Percentiles rank a stretch among this genome's conserved stretches.
Conservation (phyloP, 2,888 invertebrate genomes). For the Drosophila suboccidentalis region DNA sequence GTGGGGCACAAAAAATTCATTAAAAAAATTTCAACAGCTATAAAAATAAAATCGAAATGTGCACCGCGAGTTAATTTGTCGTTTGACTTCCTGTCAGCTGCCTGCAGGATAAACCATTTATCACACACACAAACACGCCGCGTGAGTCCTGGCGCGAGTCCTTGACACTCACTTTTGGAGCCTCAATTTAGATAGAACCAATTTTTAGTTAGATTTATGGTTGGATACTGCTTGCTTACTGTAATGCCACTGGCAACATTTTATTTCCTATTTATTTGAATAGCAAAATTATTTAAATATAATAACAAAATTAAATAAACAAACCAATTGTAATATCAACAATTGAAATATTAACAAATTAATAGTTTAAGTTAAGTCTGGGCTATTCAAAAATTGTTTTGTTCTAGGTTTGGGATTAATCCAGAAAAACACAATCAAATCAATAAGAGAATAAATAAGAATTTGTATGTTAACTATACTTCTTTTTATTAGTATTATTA, state of each 20-base stretch:
- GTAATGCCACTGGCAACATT: neutral
- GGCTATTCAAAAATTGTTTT: no score
- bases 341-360: no score
- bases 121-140: slow-evolving; percentile 19
- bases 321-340: no score
- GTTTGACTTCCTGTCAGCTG: slow-evolving; percentile 83
- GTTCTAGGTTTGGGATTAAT: no score
- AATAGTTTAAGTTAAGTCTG: no score
- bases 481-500: no score
- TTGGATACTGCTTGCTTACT: neutral
- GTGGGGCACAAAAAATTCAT: slow-evolving; percentile 47
- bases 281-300: no score
- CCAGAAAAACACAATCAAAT: no score
- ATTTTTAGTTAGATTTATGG: slow-evolving; percentile 4
- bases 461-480: no score
- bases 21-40: slow-evolving; percentile 66
- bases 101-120: slow-evolving; percentile 40
- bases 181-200: neutral
- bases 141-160: slow-evolving; percentile 23
- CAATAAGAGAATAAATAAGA: no score
- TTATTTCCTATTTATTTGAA: no score
- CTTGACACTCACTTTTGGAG: slow-evolving; percentile 4
- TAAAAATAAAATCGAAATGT: slow-evolving; percentile 59
- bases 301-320: no score
- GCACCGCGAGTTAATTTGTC: slow-evolving; percentile 63